Evolutionary conservation across 2,888 invertebrate species (phyloP), one percentile per base, ranked within the genome.

Genomic region (Osedax frankpressi): DNA sequence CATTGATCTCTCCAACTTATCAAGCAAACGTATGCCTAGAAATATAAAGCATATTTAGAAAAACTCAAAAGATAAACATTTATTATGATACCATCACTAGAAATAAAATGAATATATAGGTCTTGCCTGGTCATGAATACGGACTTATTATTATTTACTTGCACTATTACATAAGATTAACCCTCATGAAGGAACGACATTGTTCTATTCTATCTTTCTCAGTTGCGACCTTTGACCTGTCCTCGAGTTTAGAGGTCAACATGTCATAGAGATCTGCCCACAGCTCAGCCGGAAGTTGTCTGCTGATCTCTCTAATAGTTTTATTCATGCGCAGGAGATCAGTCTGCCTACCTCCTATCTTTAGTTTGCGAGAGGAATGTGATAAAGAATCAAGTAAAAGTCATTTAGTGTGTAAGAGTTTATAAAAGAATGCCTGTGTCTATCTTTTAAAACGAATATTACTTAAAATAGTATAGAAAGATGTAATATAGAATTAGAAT

Each of bases 111-210:
- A n/a, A n/a, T n/a, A n/a, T n/a, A n/a, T n/a, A n/a, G n/a, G n/a
- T 44, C 6, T 44, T 44, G 6, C 44, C 44, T 19, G 11, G 44
- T 11, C 19, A 6, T 19, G 6, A 6, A 44, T 44, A 44, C 44
- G 44, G 19, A 19, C 44, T 11, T 44, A 44, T 44, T 19, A 44
- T 44, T 44, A 44, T 19, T 44, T 44, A 44, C 11, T 44, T 44
- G 44, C 44, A 44, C 44, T 19, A 44, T 6, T 11, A 11, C 44
- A 44, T 44, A 44, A 44, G 11, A 44, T n/a, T n/a, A 14, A 73
- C 74, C 72, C 72, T 71, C 59, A 74, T 72, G 67, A 74, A 74
- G 24, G 74, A 68, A 27, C 70, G 70, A 28, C 59, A 60, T n/a
- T 67, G 30, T 44, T 74, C 74, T 63, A 44, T 44, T 44, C 44